These are phyloP conservation scores for Pogona vitticeps DNA, from an alignment of 2,113 vertebrate genomes.

Conservation along the genomic window DNA sequence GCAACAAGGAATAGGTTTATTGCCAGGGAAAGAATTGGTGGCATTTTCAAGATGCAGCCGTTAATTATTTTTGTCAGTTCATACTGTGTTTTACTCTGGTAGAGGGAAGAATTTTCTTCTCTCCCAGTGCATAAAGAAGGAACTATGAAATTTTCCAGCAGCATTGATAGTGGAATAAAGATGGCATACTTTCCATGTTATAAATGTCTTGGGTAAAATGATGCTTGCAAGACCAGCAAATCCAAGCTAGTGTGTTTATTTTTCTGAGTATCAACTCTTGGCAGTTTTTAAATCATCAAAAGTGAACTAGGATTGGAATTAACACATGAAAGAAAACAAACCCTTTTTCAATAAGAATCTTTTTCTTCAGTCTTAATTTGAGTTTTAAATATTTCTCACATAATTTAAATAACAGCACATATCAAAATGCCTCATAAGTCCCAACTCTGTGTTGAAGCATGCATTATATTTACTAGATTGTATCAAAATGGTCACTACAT, in stretches of 20 bases:
- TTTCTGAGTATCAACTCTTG: conserved; percentile 55
- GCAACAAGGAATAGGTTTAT: neutral
- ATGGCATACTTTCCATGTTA: conserved; percentile 5
- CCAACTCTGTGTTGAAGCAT: neutral
- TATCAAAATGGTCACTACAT: neutral
- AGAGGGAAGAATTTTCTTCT: conserved; percentile 32
- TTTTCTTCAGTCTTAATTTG: neutral
- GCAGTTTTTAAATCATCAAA: conserved; percentile 53
- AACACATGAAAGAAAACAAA: conserved; percentile 12
- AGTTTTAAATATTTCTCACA: neutral
- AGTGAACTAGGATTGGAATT: conserved; percentile 12
- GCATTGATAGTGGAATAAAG: conserved; percentile 19
- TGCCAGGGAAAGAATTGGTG: conserved; percentile 12
- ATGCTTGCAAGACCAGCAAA: conserved; percentile 38
- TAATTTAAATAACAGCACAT: neutral
- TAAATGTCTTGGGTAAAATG: conserved; percentile 30
- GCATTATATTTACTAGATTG: neutral
- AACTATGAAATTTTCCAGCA: conserved; percentile 29
- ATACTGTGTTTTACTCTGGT: conserved; percentile 22
- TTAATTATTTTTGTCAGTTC: conserved; percentile 47
- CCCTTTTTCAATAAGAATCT: neutral
- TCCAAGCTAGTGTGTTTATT: conserved; percentile 26
- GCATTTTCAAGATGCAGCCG: conserved; percentile 28
- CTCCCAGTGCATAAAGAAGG: conserved; percentile 25
- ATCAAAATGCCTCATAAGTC: neutral